These are phyloP conservation scores for Sternarchorhynchus goeldii DNA, from an alignment of 2,797 vertebrate genomes.

Conservation along the genomic window DNA sequence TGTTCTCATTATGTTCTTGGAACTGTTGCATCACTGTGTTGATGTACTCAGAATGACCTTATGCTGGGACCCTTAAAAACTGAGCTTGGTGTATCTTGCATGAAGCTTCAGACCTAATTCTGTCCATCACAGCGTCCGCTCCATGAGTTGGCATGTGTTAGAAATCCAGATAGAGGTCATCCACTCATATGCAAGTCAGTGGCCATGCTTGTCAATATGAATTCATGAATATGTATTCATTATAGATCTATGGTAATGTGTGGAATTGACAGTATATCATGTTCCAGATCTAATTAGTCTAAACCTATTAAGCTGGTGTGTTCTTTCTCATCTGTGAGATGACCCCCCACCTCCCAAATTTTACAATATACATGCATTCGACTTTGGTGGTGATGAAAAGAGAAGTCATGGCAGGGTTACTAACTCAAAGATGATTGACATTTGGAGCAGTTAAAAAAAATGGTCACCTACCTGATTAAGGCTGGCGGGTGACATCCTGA, in stretches of 20 bases:
- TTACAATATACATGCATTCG: slow-evolving; percentile 12
- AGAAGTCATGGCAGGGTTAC: slow-evolving; percentile 45
- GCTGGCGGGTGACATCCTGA: slow-evolving; percentile 83
- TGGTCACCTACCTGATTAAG: slow-evolving; percentile 80
- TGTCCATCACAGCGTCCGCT: neutral
- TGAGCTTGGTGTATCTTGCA: neutral
- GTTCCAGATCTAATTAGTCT: slow-evolving; percentile 55
- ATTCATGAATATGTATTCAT: slow-evolving; percentile 60
- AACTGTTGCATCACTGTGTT: no score
- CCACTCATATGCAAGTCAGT: slow-evolving; percentile 10
- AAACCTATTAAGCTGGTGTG: slow-evolving; percentile 53
- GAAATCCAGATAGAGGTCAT: slow-evolving; percentile 45
- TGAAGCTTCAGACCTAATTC: neutral
- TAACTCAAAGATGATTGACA: slow-evolving; percentile 68
- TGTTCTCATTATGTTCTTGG: neutral
- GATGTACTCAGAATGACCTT: neutral
- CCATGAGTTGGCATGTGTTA: neutral
- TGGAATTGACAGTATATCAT: slow-evolving; percentile 56
- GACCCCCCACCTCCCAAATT: neutral
- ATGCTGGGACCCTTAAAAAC: neutral
- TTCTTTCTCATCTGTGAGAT: slow-evolving; percentile 5
- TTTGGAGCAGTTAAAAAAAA: slow-evolving; percentile 78
- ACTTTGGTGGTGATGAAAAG: slow-evolving; percentile 38
- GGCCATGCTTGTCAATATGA: slow-evolving; percentile 47
- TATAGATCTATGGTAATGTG: slow-evolving; percentile 58